phyloP scores from a whole-genome alignment of 92 coral and sea anemone genomes.

The Epizoanthus rinbou region DNA sequence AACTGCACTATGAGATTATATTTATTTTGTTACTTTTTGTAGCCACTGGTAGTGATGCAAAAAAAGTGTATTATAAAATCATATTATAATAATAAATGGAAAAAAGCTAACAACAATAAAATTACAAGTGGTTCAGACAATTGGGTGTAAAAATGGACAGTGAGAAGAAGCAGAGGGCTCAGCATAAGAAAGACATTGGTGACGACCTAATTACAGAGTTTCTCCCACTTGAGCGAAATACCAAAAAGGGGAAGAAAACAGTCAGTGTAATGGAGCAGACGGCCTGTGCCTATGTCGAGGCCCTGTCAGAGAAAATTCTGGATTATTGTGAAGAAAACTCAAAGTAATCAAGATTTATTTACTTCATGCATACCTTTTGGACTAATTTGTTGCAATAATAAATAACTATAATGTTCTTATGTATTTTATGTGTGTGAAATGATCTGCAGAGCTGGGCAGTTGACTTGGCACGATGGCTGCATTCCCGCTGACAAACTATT shows the following conservation, averaged over 20 bases:
- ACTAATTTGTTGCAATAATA: too few species aligned
- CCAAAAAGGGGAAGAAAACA: background rate
- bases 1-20: too few species aligned
- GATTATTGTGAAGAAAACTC: conserved; percentile 5
- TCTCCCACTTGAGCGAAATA: background rate
- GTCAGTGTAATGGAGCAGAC: background rate
- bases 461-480: conserved; percentile 23
- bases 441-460: background rate
- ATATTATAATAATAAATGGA: background rate
- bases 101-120: background rate
- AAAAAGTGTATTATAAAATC: background rate
- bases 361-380: background rate
- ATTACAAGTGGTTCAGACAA: conserved; percentile 2
- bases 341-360: background rate
- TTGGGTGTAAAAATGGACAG: conserved; percentile 30
- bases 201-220: background rate
- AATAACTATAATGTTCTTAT: background rate
- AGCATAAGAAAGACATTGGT: background rate
- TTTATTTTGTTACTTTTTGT: too few species aligned
- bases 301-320: conserved; percentile 5
- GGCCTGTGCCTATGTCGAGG: conserved; percentile 24
- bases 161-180: background rate
- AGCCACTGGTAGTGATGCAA: too few species aligned
- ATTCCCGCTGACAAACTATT: conserved; percentile 19
- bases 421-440: too few species aligned